Conservation (phyloP, 2,888 invertebrate species). For the Parasteatoda lunata region DNA sequence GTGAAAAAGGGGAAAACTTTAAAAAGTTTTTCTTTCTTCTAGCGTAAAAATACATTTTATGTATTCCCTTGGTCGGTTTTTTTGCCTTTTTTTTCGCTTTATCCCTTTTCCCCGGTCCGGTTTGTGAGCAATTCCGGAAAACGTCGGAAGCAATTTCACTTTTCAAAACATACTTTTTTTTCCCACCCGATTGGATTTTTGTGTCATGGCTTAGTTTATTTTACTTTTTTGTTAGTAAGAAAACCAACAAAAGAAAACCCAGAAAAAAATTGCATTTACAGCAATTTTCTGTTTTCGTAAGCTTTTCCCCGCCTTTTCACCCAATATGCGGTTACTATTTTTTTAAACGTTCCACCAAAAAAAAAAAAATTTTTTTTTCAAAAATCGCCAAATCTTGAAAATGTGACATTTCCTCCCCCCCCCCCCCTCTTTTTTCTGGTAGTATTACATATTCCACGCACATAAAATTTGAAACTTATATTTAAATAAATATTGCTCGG, state of each 20-base stretch:
- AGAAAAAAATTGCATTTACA: constrained; percentile 33
- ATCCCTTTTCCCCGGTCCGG: background rate
- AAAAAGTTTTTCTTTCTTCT: constrained; percentile 10
- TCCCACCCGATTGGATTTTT: constrained; percentile 39
- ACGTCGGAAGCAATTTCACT: constrained; percentile 53
- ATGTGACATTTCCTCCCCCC: no score
- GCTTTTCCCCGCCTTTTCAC: background rate
- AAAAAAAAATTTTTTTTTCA: no score
- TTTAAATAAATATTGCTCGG: no score
- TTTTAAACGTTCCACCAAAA: no score
- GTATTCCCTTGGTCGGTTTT: constrained; percentile 23
- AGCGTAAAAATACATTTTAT: constrained; percentile 47
- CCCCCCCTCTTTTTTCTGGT: no score
- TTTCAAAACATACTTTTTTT: constrained; percentile 40
- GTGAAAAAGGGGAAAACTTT: background rate
- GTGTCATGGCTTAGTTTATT: constrained; percentile 20
- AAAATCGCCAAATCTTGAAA: no score
- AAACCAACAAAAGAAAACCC: background rate
- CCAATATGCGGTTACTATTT: no score
- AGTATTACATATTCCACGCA: no score
- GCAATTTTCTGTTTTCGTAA: constrained; percentile 18
- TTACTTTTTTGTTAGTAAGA: background rate
- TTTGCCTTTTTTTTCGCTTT: constrained; percentile 2
- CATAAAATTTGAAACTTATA: no score
- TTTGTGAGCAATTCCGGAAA: constrained; percentile 42